Base-by-base conservation (phyloP, 2,113 vertebrate species). In the Pangasianodon gigas region DNA sequence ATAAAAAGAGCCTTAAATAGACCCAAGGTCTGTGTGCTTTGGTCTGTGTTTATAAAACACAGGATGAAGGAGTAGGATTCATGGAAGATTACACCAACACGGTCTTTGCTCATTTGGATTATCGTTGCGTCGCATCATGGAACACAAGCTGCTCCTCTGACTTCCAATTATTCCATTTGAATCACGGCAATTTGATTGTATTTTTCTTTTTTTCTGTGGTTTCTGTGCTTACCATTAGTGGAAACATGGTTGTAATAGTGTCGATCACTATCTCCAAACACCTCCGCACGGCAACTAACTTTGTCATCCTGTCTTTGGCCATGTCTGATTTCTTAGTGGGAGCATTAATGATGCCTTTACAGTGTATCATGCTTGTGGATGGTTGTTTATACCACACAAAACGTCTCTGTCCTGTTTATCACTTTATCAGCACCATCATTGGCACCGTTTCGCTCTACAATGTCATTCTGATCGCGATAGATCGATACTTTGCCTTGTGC, bases 311-410 rank as follows among this genome's bases (percentile, higher is more conserved):
- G 67, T 92, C 93, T 21, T 51, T 93, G 86, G 93, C 92, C 21
- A 13, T 91, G 16, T 89, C 92, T 2, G 92, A 92, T 51, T 87
- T 92, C 21, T 44, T 91, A 29, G 69, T 93, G 6, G 93, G 93
- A 82, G 62, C 56, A 2, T 79, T 96, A 37, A 81, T 97, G 84
- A 97, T 97, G 96, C 96, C 97, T 14, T 97, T 94, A 32, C 96
- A 79, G 26, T 87, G 87, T 77, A 9, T 85, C 18, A 41, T 71
- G 18, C 80, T 90, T 11, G 48, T 91, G 32, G 89, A 90, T 75
- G 58, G 81, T 6, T 90, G 88, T 81, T 91, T 82, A 88, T 77
- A 85, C 32, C 54, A 91, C 51, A 71, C 69, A 11, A 44, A 46
- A 26, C 32, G 37, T 0, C 82, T 91, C 48, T 93, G 92, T 83